Evolutionary conservation across 2,113 vertebrate genomes (phyloP).

Genomic region (Ranitomeya imitator): DNA sequence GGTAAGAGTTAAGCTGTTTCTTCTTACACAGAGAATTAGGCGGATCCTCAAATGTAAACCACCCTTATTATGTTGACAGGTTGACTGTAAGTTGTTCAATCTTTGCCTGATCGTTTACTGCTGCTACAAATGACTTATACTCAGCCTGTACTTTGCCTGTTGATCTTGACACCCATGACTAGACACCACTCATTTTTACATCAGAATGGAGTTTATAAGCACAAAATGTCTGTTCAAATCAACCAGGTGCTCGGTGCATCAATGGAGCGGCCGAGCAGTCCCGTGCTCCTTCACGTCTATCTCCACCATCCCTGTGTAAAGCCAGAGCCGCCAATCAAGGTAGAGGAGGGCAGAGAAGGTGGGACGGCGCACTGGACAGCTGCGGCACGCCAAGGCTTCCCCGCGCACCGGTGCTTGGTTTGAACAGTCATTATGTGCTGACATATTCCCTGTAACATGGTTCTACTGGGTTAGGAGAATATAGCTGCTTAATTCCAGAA

Average conservation of each 20-base stretch:
- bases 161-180: background rate
- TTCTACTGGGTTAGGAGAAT: background rate
- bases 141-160: background rate
- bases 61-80: background rate
- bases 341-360: too few species aligned
- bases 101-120: background rate
- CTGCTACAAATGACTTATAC: background rate
- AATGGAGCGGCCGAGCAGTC: too few species aligned
- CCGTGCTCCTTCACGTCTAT: too few species aligned
- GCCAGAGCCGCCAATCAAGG: too few species aligned
- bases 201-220: background rate
- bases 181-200: background rate
- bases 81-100: background rate
- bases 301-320: too few species aligned
- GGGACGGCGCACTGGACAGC: too few species aligned
- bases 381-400: too few species aligned
- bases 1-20: background rate
- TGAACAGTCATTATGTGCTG: too few species aligned
- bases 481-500: background rate
- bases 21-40: background rate
- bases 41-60: background rate
- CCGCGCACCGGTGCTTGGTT: too few species aligned
- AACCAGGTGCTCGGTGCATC: too few species aligned
- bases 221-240: too few species aligned
- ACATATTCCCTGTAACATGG: background rate